These are phyloP conservation scores for Thecophora atra DNA, from an alignment of 2,888 invertebrate species.

Conservation along the genomic window DNA sequence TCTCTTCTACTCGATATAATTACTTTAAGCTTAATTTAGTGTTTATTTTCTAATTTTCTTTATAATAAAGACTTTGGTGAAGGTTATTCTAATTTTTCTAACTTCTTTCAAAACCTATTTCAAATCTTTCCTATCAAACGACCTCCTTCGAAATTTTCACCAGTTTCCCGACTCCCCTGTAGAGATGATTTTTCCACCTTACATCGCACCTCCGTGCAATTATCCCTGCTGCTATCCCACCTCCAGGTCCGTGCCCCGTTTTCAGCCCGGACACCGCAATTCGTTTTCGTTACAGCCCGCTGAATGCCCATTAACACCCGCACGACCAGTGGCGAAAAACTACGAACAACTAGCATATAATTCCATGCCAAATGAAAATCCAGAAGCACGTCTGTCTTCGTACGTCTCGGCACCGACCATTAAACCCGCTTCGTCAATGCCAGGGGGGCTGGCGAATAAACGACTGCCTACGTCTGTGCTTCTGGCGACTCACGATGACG, in stretches of 20 bases:
- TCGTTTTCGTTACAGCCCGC: conserved; percentile 52
- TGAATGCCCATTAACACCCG: conserved; percentile 55
- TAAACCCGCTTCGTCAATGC: conserved; percentile 64
- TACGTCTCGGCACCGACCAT: conserved; percentile 61
- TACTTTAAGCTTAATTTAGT: background rate
- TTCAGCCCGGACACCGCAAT: conserved; percentile 50
- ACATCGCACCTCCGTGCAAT: conserved; percentile 64
- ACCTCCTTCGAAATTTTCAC: background rate
- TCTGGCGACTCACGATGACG: conserved; percentile 24
- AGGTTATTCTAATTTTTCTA: conserved; percentile 22
- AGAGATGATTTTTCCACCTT: conserved; percentile 65
- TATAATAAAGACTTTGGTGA: conserved; percentile 17
- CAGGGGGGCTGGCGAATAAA: conserved; percentile 57
- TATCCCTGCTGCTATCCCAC: conserved; percentile 63
- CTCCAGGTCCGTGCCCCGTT: conserved; percentile 61
- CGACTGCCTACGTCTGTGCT: conserved; percentile 39
- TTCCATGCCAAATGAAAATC: conserved; percentile 34
- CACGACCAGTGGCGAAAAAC: conserved; percentile 55
- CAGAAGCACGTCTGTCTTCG: conserved; percentile 50
- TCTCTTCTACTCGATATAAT: background rate
- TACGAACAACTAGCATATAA: conserved; percentile 45
- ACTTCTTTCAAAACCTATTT: background rate
- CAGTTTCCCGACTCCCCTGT: conserved; percentile 64
- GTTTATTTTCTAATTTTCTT: background rate
- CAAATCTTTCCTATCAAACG: background rate